Evolutionary conservation across 2,797 vertebrate genomes (phyloP).

Genomic region (Limnodromus scolopaceus): DNA sequence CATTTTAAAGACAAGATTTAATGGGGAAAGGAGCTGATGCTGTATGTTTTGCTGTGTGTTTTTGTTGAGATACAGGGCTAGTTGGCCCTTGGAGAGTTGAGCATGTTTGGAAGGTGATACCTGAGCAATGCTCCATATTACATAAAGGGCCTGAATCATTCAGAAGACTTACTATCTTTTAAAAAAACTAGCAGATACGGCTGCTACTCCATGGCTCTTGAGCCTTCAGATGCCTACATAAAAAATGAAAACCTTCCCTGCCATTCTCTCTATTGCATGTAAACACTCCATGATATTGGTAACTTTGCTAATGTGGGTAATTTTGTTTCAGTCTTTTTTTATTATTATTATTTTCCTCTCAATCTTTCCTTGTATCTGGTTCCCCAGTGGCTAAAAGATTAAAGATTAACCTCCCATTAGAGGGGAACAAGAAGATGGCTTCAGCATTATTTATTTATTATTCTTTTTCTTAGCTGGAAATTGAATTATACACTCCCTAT

Average conservation of each 20-base stretch:
- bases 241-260: background rate
- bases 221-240: background rate
- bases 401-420: constrained; percentile 1
- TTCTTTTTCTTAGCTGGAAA: constrained; percentile 52
- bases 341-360: background rate
- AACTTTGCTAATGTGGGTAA: background rate
- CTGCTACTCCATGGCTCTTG: background rate
- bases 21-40: background rate
- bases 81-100: fast-evolving
- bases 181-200: background rate
- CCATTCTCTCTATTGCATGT: background rate
- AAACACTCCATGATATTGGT: background rate
- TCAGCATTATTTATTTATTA: constrained; percentile 53
- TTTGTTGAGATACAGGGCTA: fast-evolving
- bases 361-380: background rate
- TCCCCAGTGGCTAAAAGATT: constrained; percentile 16
- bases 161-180: background rate
- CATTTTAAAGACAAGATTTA: background rate
- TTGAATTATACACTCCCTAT: constrained; percentile 5
- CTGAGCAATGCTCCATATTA: background rate
- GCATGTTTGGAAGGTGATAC: background rate
- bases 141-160: background rate
- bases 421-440: background rate
- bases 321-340: background rate
- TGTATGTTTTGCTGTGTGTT: background rate